Evolutionary conservation across 2,797 vertebrate species (phyloP).

Genomic region (Liparis tanakae): DNA sequence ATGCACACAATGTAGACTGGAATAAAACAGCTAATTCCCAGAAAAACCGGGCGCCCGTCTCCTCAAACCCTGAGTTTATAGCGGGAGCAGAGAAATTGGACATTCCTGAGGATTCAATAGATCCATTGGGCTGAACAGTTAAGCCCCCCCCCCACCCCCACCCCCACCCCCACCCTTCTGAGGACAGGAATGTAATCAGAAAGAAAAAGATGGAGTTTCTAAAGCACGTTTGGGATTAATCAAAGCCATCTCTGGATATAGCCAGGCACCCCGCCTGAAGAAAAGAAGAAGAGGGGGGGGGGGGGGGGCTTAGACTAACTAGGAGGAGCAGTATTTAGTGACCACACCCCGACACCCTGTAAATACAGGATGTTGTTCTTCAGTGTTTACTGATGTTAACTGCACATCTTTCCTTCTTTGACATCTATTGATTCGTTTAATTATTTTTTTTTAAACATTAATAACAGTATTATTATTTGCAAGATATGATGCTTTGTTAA

Average conservation of each 20-base stretch:
- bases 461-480: background rate
- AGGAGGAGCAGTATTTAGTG: too few relatives aligned
- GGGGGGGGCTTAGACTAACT: too few relatives aligned
- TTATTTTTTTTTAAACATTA: too few relatives aligned
- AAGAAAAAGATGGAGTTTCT: background rate
- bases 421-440: too few relatives aligned
- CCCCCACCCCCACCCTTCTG: too few relatives aligned
- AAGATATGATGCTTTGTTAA: background rate
- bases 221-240: background rate
- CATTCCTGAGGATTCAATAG: conserved; percentile 21
- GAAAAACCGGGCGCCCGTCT: background rate
- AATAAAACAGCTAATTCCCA: conserved; percentile 20
- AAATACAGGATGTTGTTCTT: too few relatives aligned
- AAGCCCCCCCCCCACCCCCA: background rate
- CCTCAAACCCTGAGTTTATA: conserved; percentile 18
- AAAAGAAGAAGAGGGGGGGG: too few relatives aligned
- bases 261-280: background rate
- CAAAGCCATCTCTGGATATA: background rate
- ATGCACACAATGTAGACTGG: conserved; percentile 15
- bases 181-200: conserved; percentile 32
- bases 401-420: too few relatives aligned
- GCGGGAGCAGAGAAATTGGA: conserved; percentile 5
- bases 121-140: conserved; percentile 32
- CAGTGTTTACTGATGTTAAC: too few relatives aligned
- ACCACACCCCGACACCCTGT: too few relatives aligned